Evolutionary conservation across 2,888 invertebrate genomes (phyloP).

Genomic region (Eupithecia insigniata): DNA sequence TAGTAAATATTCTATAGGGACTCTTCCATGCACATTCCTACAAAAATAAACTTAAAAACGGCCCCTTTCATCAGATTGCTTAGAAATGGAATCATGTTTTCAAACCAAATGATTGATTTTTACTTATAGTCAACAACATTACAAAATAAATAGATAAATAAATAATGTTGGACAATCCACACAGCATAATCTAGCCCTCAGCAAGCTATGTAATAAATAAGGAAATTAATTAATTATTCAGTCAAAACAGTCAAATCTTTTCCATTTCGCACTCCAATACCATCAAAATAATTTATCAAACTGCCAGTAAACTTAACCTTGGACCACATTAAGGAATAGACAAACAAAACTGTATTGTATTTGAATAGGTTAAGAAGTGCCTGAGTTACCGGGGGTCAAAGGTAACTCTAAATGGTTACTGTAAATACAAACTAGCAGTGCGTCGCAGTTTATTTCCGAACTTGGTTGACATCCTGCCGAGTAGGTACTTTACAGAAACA

Average conservation of each 20-base stretch:
- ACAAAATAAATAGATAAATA: neutral
- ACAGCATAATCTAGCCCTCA: no score
- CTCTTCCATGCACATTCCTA: neutral
- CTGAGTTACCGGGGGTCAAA: neutral
- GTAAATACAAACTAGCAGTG: neutral
- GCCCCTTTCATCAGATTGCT: neutral
- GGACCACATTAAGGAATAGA: neutral
- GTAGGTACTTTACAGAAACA: slow-evolving; percentile 64
- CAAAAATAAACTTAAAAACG: no score
- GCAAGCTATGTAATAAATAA: no score
- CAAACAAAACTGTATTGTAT: neutral
- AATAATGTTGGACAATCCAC: no score
- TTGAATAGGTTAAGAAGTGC: neutral
- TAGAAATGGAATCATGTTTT: neutral
- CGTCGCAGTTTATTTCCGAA: neutral
- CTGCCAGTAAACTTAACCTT: neutral
- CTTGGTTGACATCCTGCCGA: neutral
- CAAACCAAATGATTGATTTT: neutral
- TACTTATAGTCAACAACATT: no score
- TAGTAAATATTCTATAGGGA: neutral
- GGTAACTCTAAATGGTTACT: neutral
- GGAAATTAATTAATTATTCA: no score
- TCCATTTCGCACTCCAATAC: no score
- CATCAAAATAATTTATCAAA: neutral
- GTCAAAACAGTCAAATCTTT: no score